Evolutionary conservation across 2,888 invertebrate species (phyloP).

Genomic region (Electrophaes corylata): DNA sequence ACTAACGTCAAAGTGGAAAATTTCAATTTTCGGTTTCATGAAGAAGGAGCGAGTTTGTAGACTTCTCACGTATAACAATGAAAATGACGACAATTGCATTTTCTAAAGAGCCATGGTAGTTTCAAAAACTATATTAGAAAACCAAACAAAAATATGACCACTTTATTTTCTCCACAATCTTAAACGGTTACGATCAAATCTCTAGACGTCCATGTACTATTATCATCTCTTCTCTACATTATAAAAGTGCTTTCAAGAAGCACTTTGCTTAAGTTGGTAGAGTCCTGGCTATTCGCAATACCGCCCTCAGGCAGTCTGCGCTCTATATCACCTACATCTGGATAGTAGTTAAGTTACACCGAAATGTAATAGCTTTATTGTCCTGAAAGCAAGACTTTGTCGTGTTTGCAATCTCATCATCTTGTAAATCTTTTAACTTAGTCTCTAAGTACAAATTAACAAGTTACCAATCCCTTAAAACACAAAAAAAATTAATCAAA

Average conservation of each 20-base stretch:
- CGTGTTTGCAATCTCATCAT: too few species aligned
- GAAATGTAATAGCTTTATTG: slow-evolving; percentile 15
- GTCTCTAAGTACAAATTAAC: too few species aligned
- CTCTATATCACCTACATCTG: slow-evolving; percentile 31
- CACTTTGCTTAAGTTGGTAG: slow-evolving; percentile 40
- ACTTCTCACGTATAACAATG: too few species aligned
- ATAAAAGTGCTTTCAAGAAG: slow-evolving; percentile 41
- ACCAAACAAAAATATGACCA: slow-evolving; percentile 1
- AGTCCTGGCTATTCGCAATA: slow-evolving; percentile 28
- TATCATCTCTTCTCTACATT: slow-evolving; percentile 35
- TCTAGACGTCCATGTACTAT: slow-evolving; percentile 38
- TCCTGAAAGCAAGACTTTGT: not conserved
- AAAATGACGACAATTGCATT: too few species aligned
- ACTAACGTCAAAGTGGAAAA: too few species aligned
- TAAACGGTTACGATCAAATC: slow-evolving; percentile 35
- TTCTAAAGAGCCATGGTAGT: not conserved
- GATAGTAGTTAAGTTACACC: slow-evolving; percentile 23
- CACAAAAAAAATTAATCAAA: too few species aligned
- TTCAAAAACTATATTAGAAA: too few species aligned
- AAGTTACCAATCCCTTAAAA: too few species aligned
- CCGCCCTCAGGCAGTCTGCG: slow-evolving; percentile 35
- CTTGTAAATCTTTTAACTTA: too few species aligned
- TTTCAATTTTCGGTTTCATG: too few species aligned
- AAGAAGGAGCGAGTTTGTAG: too few species aligned
- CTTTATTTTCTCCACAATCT: slow-evolving; percentile 24